Base-by-base conservation (phyloP, 1,140 invertebrate genomes). In the Trissolcus basalis region DNA sequence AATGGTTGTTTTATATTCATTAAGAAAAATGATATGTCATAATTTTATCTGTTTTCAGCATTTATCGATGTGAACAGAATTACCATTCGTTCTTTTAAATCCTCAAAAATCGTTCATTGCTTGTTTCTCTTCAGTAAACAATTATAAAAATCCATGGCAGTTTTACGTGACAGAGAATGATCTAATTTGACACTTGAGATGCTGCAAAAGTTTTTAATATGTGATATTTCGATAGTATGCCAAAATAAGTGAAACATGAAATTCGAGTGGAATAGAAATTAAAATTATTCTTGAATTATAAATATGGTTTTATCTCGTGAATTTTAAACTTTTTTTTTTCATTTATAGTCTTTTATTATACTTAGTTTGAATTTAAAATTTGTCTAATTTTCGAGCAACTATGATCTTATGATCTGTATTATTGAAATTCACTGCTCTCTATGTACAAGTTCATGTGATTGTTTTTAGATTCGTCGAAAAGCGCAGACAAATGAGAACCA, bases 391-490 rank as follows among this genome's bases (percentile, higher is more conserved):
- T 54, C 32, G 49, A 36, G 49, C 50, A 50, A 15, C 63, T 67
- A 55, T 32, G 5, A 41, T 50, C 39, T 10, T 33, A 2, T 67
- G 41, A 49, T 49, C 41, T 49, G 36, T 35, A 58, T 50, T 58
- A 13, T 12, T 44, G 1, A 67, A 65, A 56, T 65, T 11, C 39
- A 51, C n/a, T 67, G 45, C 35, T 43, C 5, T n/a, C 39, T 67
- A 67, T 67, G 0, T 67, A 67, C 63, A 67, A 27, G 19, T 27
- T 27, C 19, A 3, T 27, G 19, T 27, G 6, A 27, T 27, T 27
- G 19, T 44, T 67, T 51, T 50, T 67, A 50, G 44, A 41, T 65
- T 65, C 16, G 13, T 49, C 16, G 32, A 65, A 56, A 49, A 53
- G 53, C 14, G 36, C 47, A 51, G 27, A 41, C 45, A 47, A 32